Percentiles rank a stretch among this genome's conserved stretches.
phyloP scores from a whole-genome alignment of 2,888 invertebrate genomes.

The Coronaproctus castanopsis region DNA sequence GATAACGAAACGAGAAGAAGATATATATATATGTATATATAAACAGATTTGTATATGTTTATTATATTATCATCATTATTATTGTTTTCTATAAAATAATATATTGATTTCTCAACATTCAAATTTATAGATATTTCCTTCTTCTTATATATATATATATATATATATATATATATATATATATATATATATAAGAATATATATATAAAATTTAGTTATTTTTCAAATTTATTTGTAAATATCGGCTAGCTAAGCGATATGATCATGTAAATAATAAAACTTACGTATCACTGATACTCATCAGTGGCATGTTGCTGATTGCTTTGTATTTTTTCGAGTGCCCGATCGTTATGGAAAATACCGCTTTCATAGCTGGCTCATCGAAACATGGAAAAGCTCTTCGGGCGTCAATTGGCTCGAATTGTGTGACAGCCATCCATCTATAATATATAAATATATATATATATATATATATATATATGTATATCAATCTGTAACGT shows the following conservation, averaged over 20 bases:
- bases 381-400: constrained; percentile 81
- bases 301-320: constrained; percentile 56
- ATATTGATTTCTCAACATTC: too few species aligned
- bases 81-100: too few species aligned
- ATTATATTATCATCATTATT: too few species aligned
- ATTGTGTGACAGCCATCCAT: constrained; percentile 61
- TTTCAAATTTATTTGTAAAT: background rate
- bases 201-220: background rate
- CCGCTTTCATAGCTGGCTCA: constrained; percentile 71
- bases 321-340: constrained; percentile 38
- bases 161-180: background rate
- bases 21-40: too few species aligned
- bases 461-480: background rate
- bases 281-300: constrained; percentile 16
- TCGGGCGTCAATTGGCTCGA: constrained; percentile 62
- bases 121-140: too few species aligned
- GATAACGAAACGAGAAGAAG: too few species aligned
- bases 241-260: background rate
- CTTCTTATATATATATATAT: background rate
- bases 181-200: background rate
- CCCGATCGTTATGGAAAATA: constrained; percentile 47
- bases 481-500: background rate
- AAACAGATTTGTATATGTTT: too few species aligned
- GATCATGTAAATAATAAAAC: background rate
- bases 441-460: constrained; percentile 26